A percentile compares a stretch with the other conserved stretches of the same genome.
Conservation (phyloP, 64 coral and sea anemone species). For the Montipora capricornis region DNA sequence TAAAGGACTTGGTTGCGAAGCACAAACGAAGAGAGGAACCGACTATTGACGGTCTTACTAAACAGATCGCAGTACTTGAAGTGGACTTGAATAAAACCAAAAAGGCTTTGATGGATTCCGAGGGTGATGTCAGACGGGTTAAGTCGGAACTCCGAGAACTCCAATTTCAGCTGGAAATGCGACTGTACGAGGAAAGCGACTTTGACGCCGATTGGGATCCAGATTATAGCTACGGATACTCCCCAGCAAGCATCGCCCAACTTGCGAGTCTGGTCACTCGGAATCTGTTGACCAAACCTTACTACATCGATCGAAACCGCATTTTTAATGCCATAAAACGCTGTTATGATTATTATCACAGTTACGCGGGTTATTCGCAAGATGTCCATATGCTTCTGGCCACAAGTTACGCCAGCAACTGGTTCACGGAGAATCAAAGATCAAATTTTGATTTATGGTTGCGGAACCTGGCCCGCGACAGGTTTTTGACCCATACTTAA, state of each 20-base stretch:
- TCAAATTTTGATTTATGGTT: conserved; percentile 96
- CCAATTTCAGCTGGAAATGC: conserved; percentile 64
- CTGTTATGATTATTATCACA: conserved; percentile 96
- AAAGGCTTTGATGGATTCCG: conserved; percentile 80
- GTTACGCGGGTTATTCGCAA: conserved; percentile 93
- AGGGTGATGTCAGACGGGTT: conserved; percentile 84
- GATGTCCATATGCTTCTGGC: conserved; percentile 98
- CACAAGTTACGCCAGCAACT: conserved; percentile 87
- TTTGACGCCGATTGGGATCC: conserved; percentile 92
- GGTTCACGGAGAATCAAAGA: conserved; percentile 98
- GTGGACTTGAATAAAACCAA: conserved; percentile 91
- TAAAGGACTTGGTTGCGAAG: conserved; percentile 72
- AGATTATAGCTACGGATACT: conserved; percentile 96
- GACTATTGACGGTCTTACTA: conserved; percentile 78
- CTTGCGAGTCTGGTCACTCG: conserved; percentile 81
- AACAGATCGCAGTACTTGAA: conserved; percentile 85
- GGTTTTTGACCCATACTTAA: conserved; percentile 52
- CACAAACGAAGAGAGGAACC: conserved; percentile 61
- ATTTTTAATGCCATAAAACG: conserved; percentile 91
- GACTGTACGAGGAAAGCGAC: conserved; percentile 62
- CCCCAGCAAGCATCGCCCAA: conserved; percentile 91
- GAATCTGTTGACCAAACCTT: conserved; percentile 88
- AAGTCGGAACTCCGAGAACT: conserved; percentile 82
- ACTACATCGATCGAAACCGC: conserved; percentile 91
- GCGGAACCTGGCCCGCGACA: conserved; percentile 66